A percentile compares a stretch with the other conserved stretches of the same genome.
Evolutionary conservation across 2,113 vertebrate species (phyloP).

Genomic region (Pachypanchax playfairii): DNA sequence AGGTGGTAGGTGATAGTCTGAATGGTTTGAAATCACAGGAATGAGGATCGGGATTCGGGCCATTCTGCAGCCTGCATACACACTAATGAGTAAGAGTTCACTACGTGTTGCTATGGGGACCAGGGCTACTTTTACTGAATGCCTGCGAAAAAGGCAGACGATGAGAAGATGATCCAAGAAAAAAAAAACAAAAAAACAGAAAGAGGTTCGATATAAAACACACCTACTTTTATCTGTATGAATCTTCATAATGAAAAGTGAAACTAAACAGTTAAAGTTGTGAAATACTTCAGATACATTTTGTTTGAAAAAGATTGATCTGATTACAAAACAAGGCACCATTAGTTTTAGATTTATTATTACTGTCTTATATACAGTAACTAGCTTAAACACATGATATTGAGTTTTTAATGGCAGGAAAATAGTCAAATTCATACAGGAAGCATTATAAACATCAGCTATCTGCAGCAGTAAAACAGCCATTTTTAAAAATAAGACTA

Average conservation of each 20-base stretch:
- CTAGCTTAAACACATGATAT: constrained; percentile 35
- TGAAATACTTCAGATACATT: constrained; percentile 13
- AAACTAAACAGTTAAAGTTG: constrained; percentile 9
- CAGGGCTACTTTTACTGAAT: constrained; percentile 71
- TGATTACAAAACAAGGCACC: constrained; percentile 39
- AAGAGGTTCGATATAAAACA: background rate
- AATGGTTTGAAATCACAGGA: constrained; percentile 46
- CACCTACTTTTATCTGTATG: no score
- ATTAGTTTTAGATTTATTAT: constrained; percentile 40
- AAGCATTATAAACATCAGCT: constrained; percentile 38
- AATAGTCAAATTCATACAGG: constrained; percentile 45
- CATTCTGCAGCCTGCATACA: constrained; percentile 54
- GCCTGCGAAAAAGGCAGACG: constrained; percentile 60
- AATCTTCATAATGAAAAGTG: background rate
- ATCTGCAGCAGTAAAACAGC: constrained; percentile 15
- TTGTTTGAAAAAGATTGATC: constrained; percentile 24
- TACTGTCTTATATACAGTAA: no score
- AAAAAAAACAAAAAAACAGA: constrained; percentile 5
- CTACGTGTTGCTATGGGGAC: constrained; percentile 78
- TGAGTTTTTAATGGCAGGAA: constrained; percentile 32
- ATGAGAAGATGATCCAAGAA: constrained; percentile 23
- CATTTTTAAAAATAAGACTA: constrained; percentile 9
- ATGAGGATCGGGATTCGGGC: constrained; percentile 55
- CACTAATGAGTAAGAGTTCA: constrained; percentile 76
- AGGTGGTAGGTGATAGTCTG: constrained; percentile 26